Evolutionary conservation across 2,797 vertebrate genomes (phyloP).

Genomic region (Acropternis orthonyx): DNA sequence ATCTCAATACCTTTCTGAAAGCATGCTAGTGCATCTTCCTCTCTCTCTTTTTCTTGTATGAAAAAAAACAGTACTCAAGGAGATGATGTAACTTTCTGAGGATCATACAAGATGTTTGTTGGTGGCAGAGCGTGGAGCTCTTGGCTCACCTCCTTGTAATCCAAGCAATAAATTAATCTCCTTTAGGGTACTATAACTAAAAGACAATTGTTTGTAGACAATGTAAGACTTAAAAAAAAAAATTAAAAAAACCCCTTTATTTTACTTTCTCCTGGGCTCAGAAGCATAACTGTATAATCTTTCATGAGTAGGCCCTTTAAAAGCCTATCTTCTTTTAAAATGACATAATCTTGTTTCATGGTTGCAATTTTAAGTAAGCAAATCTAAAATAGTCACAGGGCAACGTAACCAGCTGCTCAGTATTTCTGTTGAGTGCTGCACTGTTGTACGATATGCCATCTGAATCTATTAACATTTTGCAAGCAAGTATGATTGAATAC

Average conservation of each 20-base stretch:
- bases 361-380: conserved; percentile 1
- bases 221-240: neutral
- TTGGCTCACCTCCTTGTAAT: neutral
- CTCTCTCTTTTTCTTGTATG: neutral
- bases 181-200: neutral
- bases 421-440: neutral
- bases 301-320: neutral
- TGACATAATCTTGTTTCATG: neutral
- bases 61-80: neutral
- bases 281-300: neutral
- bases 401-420: neutral
- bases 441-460: neutral
- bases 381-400: neutral
- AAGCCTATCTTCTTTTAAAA: neutral
- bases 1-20: neutral
- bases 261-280: neutral
- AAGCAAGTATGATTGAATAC: neutral
- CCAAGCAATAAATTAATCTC: neutral
- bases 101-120: neutral
- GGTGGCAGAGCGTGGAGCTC: neutral
- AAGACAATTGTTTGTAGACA: neutral
- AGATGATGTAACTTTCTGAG: neutral
- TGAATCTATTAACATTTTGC: neutral
- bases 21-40: neutral
- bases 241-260: neutral